Evolutionary conservation across 2,113 vertebrate species (phyloP).

Genomic region (Thunnus thynnus): DNA sequence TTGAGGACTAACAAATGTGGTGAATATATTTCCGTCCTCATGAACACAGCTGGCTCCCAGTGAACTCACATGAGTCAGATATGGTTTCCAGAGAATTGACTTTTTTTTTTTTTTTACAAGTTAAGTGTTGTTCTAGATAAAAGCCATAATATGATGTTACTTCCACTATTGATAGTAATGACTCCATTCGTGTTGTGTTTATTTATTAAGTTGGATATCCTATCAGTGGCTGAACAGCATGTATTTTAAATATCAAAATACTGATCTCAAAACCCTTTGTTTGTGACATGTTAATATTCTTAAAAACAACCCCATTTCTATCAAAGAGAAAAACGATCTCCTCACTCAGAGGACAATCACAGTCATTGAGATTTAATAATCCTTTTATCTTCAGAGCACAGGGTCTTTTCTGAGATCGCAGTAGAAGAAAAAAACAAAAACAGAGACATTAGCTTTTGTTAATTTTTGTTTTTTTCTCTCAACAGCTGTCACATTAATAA

Average conservation of each 20-base stretch:
- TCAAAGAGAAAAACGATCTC: background rate
- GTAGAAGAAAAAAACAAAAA: background rate
- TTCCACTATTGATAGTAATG: background rate
- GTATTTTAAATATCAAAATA: slow-evolving; percentile 24
- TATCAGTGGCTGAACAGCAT: background rate
- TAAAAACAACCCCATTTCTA: background rate
- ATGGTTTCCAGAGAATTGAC: no score
- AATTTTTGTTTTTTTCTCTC: background rate
- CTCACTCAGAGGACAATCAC: slow-evolving; percentile 18
- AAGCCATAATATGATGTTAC: background rate
- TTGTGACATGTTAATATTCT: slow-evolving; percentile 30
- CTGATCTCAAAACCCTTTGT: slow-evolving; percentile 4
- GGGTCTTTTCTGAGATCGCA: slow-evolving; percentile 15
- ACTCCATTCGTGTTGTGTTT: background rate
- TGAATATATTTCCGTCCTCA: no score
- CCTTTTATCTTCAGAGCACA: slow-evolving; percentile 35
- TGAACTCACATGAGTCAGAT: no score
- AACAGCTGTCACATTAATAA: slow-evolving; percentile 31
- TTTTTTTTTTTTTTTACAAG: no score
- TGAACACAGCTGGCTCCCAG: no score
- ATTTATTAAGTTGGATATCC: background rate
- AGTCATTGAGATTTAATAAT: slow-evolving; percentile 47
- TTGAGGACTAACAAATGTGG: no score
- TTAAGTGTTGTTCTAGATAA: no score
- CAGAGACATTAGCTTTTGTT: background rate